Evolutionary conservation across 2,888 invertebrate species (phyloP).

Genomic region (Lycaena phlaeas): DNA sequence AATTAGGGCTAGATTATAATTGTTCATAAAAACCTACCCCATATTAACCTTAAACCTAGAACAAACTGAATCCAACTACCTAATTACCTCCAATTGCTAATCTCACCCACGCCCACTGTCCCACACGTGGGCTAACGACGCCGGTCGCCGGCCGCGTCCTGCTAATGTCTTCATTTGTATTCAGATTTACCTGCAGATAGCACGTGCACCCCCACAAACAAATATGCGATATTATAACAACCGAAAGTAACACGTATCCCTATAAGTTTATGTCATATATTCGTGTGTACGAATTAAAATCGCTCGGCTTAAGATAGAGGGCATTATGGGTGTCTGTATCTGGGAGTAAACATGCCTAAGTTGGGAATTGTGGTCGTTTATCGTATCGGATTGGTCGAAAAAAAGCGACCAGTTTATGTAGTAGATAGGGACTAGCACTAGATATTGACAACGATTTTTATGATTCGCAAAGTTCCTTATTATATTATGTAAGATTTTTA

Average conservation of each 20-base stretch:
- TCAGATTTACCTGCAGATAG: slow-evolving; percentile 52
- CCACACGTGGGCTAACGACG: slow-evolving; percentile 14
- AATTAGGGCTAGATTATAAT: too few species aligned
- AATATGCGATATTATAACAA: slow-evolving; percentile 12
- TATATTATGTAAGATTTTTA: too few species aligned
- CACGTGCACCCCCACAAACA: slow-evolving; percentile 20
- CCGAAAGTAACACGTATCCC: background rate
- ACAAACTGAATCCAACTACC: background rate
- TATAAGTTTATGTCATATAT: background rate
- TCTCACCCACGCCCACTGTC: slow-evolving; percentile 15
- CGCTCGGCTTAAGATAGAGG: background rate
- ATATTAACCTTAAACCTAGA: background rate
- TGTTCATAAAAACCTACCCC: too few species aligned
- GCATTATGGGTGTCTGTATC: slow-evolving; percentile 5
- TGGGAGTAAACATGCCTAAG: slow-evolving; percentile 6
- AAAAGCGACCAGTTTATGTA: too few species aligned
- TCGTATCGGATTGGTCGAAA: background rate
- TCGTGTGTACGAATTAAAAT: background rate
- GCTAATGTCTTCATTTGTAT: slow-evolving; percentile 62
- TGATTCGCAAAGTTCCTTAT: too few species aligned
- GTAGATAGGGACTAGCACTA: too few species aligned
- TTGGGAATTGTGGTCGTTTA: slow-evolving; percentile 9
- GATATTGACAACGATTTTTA: too few species aligned
- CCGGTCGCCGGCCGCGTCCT: background rate
- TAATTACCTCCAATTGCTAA: background rate